phyloP scores from a whole-genome alignment of 1,140 invertebrate species.

The Drosophila busckii region DNA sequence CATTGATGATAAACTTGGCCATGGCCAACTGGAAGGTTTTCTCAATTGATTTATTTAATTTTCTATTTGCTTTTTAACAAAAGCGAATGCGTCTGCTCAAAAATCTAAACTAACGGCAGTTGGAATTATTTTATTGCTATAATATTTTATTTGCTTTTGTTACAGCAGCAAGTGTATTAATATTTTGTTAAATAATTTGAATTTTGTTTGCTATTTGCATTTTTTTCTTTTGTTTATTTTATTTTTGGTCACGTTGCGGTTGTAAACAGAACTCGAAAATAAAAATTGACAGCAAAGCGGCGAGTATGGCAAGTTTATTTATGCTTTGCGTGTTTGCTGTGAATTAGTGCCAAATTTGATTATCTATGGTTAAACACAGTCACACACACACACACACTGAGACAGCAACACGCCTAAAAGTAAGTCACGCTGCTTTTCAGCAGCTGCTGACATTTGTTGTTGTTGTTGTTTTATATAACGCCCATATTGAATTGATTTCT shows the following conservation, averaged over 20 bases:
- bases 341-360: constrained; percentile 77
- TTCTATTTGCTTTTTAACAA: no score
- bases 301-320: constrained; percentile 71
- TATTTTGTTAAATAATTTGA: no score
- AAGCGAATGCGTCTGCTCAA: neutral
- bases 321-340: constrained; percentile 74
- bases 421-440: constrained; percentile 48
- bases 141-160: no score
- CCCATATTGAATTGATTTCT: constrained; percentile 55
- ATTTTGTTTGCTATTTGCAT: neutral
- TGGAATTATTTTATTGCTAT: no score
- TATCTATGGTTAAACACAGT: constrained; percentile 65
- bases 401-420: constrained; percentile 55
- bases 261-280: constrained; percentile 32
- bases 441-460: constrained; percentile 18
- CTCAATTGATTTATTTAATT: no score
- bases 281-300: constrained; percentile 43
- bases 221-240: constrained; percentile 32
- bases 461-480: constrained; percentile 32
- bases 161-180: no score
- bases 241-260: constrained; percentile 42
- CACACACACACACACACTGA: constrained; percentile 21
- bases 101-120: constrained; percentile 36
- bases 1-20: no score
- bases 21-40: no score